Base-by-base conservation (phyloP, 2,888 invertebrate genomes). In the Autographa pulchrina region DNA sequence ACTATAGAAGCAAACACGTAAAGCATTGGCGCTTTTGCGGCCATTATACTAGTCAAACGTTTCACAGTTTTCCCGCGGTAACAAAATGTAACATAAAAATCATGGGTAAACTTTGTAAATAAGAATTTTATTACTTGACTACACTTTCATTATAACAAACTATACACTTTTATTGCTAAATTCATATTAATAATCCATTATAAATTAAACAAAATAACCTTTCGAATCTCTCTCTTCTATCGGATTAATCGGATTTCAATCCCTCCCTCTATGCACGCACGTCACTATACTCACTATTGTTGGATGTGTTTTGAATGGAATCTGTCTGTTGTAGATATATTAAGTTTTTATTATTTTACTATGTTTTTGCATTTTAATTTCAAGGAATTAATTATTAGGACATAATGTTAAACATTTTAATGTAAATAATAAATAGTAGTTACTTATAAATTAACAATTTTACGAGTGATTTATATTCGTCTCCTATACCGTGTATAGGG, bases 21-120 rank as follows among this genome's bases (percentile, higher is more conserved):
- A 90, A 91, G 94, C 93, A 95, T 95, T 95, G 94, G 94, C 94
- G 95, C 94, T 95, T 91, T 91, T 94, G 96, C 96, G 96, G 96
- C 96, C 96, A 96, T 96, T 95, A 95, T 79, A 90, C 91, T 89
- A 93, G 92, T 94, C 93, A 93, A 94, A 94, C 93, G 94, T 94
- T 88, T 91, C 92, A 91, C 92, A 91, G 91, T 93, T 95, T 95
- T 95, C 95, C 95, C 95, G 95, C 95, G 95, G 93, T 93, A 92
- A 93, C 87, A 84, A 85, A 78, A 77, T 86, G 73, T 79, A 82
- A 75, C 72, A 68, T 75, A 74, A 69, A 83, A 77, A 83, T 69
- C 68, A 70, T 81, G 68, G 65, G 70, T 72, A 71, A 73, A 78
- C 75, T 78, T 72, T 52, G 62, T 70, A 74, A n/a, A 54, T 70